phyloP scores from a whole-genome alignment of 2,888 invertebrate species.

The Linnaemya vulpina region DNA sequence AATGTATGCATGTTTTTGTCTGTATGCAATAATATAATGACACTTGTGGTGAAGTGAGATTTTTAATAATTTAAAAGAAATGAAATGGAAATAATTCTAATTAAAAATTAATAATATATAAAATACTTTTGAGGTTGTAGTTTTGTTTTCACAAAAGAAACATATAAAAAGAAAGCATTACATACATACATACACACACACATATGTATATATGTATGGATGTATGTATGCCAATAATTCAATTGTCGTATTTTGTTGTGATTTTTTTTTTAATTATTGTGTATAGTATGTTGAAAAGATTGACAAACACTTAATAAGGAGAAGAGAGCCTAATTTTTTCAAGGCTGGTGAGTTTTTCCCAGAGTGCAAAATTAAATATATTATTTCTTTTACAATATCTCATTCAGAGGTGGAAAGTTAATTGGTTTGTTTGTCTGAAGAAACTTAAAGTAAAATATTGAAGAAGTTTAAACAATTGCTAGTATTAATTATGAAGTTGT shows the following conservation, averaged over 20 bases:
- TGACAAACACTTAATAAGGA: too few species aligned
- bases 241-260: background rate
- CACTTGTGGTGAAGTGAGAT: slow-evolving; percentile 73
- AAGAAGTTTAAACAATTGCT: background rate
- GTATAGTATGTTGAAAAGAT: background rate
- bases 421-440: background rate
- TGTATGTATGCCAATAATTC: slow-evolving; percentile 12
- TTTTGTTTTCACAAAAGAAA: slow-evolving; percentile 6
- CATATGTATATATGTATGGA: too few species aligned
- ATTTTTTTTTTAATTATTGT: background rate
- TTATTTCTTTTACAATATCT: background rate
- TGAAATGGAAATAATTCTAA: slow-evolving; percentile 36
- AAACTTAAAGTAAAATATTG: background rate
- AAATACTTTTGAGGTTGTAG: slow-evolving; percentile 55
- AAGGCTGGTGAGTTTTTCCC: too few species aligned
- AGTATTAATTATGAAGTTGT: slow-evolving; percentile 10
- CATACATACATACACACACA: too few species aligned
- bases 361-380: background rate
- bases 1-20: slow-evolving; percentile 41
- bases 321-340: too few species aligned
- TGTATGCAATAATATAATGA: slow-evolving; percentile 68
- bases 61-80: slow-evolving; percentile 14
- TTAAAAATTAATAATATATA: slow-evolving; percentile 37
- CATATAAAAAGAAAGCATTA: slow-evolving; percentile 1
- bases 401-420: background rate